Evolutionary conservation across 2,113 vertebrate species (phyloP).

Genomic region (Phyllopteryx taeniolatus): DNA sequence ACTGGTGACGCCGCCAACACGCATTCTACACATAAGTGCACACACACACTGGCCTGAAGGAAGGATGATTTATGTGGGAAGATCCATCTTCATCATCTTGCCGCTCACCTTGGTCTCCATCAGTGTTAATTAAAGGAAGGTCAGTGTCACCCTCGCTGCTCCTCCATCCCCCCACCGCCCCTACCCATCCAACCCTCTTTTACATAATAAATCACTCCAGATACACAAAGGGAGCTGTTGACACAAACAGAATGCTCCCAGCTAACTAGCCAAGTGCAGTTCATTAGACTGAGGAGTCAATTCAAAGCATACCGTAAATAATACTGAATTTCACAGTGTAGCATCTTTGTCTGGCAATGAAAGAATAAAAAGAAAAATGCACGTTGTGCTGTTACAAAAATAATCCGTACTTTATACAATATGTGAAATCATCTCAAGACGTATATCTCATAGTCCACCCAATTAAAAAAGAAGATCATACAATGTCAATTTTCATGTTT

Average conservation of each 20-base stretch:
- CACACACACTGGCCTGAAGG: slow-evolving; percentile 52
- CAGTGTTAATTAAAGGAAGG: slow-evolving; percentile 99
- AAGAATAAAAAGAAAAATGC: slow-evolving; percentile 55
- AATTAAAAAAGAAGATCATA: background rate
- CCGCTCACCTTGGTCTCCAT: slow-evolving; percentile 97
- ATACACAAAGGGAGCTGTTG: slow-evolving; percentile 80
- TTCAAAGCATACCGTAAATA: slow-evolving; percentile 70
- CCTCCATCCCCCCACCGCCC: slow-evolving; percentile 8
- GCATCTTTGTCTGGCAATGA: slow-evolving; percentile 59
- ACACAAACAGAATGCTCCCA: slow-evolving; percentile 80
- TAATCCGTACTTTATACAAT: slow-evolving; percentile 41
- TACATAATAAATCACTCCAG: slow-evolving; percentile 96
- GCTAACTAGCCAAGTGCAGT: slow-evolving; percentile 66
- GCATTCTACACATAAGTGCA: slow-evolving; percentile 25
- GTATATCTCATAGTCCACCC: background rate
- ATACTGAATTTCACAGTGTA: slow-evolving; percentile 54
- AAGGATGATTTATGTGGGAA: slow-evolving; percentile 90
- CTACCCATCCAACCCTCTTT: slow-evolving; percentile 80
- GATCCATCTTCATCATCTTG: slow-evolving; percentile 87
- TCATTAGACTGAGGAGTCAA: slow-evolving; percentile 57
- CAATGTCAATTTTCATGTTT: background rate
- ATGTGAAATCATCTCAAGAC: background rate
- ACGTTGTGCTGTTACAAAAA: slow-evolving; percentile 45
- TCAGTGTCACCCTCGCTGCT: slow-evolving; percentile 90
- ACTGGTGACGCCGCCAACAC: slow-evolving; percentile 73